Conservation (phyloP, 2,888 invertebrate species). For the Drosophila prostipennis region DNA sequence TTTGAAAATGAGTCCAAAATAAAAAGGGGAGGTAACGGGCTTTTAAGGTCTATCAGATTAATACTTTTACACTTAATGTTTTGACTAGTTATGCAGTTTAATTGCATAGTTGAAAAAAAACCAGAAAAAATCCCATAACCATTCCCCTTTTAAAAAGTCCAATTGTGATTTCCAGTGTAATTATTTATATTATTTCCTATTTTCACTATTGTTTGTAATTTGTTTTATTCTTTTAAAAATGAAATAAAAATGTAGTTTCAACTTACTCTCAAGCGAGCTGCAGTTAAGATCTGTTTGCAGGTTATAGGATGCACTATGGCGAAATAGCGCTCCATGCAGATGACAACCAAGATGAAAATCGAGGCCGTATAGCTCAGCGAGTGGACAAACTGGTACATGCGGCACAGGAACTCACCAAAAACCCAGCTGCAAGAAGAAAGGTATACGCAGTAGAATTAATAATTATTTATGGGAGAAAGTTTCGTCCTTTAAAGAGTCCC, state of each 20-base stretch:
- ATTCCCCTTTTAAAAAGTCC: no score
- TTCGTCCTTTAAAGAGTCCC: slow-evolving; percentile 24
- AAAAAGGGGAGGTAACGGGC: neutral
- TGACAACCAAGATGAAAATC: slow-evolving; percentile 94
- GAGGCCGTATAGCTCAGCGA: slow-evolving; percentile 95
- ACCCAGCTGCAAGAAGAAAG: slow-evolving; percentile 88
- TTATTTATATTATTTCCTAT: no score
- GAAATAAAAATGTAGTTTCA: no score
- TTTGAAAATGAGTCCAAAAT: slow-evolving; percentile 18
- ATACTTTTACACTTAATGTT: neutral
- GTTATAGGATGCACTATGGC: slow-evolving; percentile 94
- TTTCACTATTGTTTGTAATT: no score
- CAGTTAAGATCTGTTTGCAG: slow-evolving; percentile 92
- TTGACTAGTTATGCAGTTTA: no score
- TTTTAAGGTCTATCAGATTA: neutral
- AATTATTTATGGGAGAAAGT: slow-evolving; percentile 13
- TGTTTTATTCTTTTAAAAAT: neutral
- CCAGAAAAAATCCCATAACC: no score
- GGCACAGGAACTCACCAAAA: slow-evolving; percentile 93
- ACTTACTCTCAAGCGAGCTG: slow-evolving; percentile 90
- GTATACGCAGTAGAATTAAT: slow-evolving; percentile 34
- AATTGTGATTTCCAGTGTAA: no score
- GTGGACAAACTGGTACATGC: slow-evolving; percentile 95
- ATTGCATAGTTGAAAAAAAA: no score
- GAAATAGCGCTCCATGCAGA: slow-evolving; percentile 94